Percentiles rank a stretch among this genome's conserved stretches.
Conservation (phyloP, 2,888 invertebrate genomes). For the Hypena proboscidalis region DNA sequence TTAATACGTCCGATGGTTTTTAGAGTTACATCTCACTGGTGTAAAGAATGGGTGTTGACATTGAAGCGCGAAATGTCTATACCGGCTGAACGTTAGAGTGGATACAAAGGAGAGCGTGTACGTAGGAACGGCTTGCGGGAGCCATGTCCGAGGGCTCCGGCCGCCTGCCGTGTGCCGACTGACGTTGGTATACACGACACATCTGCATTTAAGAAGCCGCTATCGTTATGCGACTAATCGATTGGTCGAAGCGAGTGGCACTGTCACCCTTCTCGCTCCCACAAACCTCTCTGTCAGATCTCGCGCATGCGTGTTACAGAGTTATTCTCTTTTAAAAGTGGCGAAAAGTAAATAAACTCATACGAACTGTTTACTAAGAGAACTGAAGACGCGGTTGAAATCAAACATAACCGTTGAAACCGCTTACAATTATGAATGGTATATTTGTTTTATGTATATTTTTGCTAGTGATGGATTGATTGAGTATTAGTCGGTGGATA, state of each 20-base stretch:
- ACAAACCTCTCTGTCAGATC: slow-evolving; percentile 64
- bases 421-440: slow-evolving; percentile 35
- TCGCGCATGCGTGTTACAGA: slow-evolving; percentile 69
- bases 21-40: slow-evolving; percentile 46
- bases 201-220: slow-evolving; percentile 86
- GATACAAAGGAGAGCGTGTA: slow-evolving; percentile 71
- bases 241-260: slow-evolving; percentile 82
- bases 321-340: slow-evolving; percentile 76
- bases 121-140: slow-evolving; percentile 50
- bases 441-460: slow-evolving; percentile 20
- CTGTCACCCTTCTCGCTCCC: slow-evolving; percentile 69
- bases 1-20: slow-evolving; percentile 28
- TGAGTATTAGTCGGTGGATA: slow-evolving; percentile 39
- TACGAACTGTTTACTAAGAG: slow-evolving; percentile 72
- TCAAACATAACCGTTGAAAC: slow-evolving; percentile 47
- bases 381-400: slow-evolving; percentile 60
- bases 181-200: slow-evolving; percentile 82
- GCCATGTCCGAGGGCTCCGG: slow-evolving; percentile 68
- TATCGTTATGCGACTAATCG: slow-evolving; percentile 86
- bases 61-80: slow-evolving; percentile 55
- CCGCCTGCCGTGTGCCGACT: slow-evolving; percentile 78
- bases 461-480: slow-evolving; percentile 21
- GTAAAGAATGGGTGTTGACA: slow-evolving; percentile 48
- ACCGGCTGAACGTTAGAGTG: slow-evolving; percentile 56
- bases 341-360: slow-evolving; percentile 82